Evolutionary conservation across 2,888 invertebrate species (phyloP).

Genomic region (Hartigia nigra): DNA sequence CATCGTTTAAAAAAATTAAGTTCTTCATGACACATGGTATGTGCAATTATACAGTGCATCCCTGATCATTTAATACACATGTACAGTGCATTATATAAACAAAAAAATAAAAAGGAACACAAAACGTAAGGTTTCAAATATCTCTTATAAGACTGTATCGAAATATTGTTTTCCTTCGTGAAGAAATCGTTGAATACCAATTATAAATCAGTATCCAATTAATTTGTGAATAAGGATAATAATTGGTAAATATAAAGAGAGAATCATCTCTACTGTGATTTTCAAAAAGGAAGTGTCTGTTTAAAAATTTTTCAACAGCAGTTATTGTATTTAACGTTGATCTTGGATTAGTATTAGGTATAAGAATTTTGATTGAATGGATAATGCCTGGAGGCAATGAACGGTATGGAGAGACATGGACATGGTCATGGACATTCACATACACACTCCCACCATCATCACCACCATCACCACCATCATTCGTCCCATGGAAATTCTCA

Average conservation of each 20-base stretch:
- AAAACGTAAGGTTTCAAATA: neutral
- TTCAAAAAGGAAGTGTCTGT: neutral
- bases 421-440: slow-evolving; percentile 61
- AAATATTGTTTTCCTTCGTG: neutral
- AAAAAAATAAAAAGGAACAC: neutral
- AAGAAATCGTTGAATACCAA: neutral
- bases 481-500: slow-evolving; percentile 51
- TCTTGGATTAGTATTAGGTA: slow-evolving; percentile 4
- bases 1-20: neutral
- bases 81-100: neutral
- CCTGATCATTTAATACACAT: neutral
- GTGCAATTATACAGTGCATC: neutral
- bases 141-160: neutral
- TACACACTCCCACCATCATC: slow-evolving; percentile 53
- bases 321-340: neutral
- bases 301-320: neutral
- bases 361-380: slow-evolving; percentile 49
- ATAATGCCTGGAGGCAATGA: slow-evolving; percentile 65
- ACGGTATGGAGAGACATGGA: slow-evolving; percentile 66
- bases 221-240: neutral
- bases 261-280: neutral
- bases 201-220: neutral
- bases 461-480: slow-evolving; percentile 54
- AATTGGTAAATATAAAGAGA: neutral
- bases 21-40: neutral